Base-by-base conservation (phyloP, 2,888 invertebrate species). In the Eristalinus aeneus region DNA sequence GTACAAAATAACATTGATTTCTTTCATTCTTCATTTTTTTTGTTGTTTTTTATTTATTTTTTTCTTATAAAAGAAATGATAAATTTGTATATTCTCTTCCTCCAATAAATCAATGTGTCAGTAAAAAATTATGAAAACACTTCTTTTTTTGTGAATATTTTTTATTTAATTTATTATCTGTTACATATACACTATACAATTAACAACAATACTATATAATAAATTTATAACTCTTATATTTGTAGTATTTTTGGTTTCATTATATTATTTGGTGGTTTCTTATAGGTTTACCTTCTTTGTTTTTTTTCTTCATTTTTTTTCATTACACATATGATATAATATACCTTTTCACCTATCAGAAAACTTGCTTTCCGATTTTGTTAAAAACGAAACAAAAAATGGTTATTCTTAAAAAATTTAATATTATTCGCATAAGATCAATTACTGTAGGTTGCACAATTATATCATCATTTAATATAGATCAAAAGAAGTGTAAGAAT, bases 91-190 rank as follows among this genome's bases (percentile, higher is more conserved):
- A 81, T 81, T 76, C 58, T 76, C 76, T 76, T 73, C 46, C 63
- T 72, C 76, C 64, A 60, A 73, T 73, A 85, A 85, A 77, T 67
- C 81, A 77, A 85, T 20, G 64, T 69, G 71, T 86, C 85, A 81
- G 85, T 86, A 86, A 86, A 86, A 85, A 85, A 85, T 81, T 85
- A 85, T 85, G 85, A 85, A 85, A 85, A 85, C 76, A 79, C 81
- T 73, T 85, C 64, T 67, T 61, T 65, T 71, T 60, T 31, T 60
- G 36, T 86, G 58, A 58, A 73, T 84, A 68, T 77, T 75, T 27
- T 79, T 72, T 63, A 81, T 76, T 78, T 71, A 75, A 69, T 87
- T 87, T 87, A 79, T 87, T 87, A 79, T 87, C 84, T 78, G 58
- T 87, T 87, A 84, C 79, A 79, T 69, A 72, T 84, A 80, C 84